phyloP scores from a whole-genome alignment of 2,797 vertebrate species.

The Knipowitschia caucasica region DNA sequence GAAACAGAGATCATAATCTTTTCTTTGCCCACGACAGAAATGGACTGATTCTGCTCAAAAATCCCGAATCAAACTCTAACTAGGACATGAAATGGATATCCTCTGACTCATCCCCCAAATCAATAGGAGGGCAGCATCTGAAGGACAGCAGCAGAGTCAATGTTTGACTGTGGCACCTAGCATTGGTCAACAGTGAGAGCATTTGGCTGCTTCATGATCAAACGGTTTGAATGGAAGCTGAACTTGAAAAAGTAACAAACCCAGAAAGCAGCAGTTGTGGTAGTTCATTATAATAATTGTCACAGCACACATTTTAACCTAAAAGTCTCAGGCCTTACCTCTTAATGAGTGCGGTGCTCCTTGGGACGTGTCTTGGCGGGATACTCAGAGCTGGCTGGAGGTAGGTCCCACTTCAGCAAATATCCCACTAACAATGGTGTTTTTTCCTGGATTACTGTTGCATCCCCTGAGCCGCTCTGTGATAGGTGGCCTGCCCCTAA shows the following conservation, averaged over 20 bases:
- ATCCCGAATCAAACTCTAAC: constrained; percentile 6
- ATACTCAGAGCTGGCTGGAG: constrained; percentile 27
- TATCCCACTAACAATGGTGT: constrained; percentile 71
- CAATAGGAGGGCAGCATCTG: constrained; percentile 56
- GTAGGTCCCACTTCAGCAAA: constrained; percentile 60
- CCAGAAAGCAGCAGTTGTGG: constrained; percentile 1
- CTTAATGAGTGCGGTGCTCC: constrained; percentile 29
- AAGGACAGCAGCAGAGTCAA: constrained; percentile 42
- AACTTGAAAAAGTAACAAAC: constrained; percentile 4
- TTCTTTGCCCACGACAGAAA: constrained; percentile 3
- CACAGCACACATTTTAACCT: constrained; percentile 1
- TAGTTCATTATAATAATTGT: background rate
- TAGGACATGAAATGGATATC: constrained; percentile 44
- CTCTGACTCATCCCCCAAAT: constrained; percentile 67
- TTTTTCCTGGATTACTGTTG: constrained; percentile 79
- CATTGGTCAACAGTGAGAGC: constrained; percentile 15
- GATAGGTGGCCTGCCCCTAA: constrained; percentile 56
- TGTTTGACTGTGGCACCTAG: constrained; percentile 30
- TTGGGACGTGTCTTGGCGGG: constrained; percentile 23
- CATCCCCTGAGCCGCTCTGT: constrained; percentile 62
- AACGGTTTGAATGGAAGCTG: background rate
- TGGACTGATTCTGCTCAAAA: constrained; percentile 30
- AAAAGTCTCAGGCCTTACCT: constrained; percentile 35
- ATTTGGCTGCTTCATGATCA: constrained; percentile 23
- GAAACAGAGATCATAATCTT: no score